phyloP scores from a whole-genome alignment of 2,113 vertebrate genomes.

The Pomatorhinus ruficollis region DNA sequence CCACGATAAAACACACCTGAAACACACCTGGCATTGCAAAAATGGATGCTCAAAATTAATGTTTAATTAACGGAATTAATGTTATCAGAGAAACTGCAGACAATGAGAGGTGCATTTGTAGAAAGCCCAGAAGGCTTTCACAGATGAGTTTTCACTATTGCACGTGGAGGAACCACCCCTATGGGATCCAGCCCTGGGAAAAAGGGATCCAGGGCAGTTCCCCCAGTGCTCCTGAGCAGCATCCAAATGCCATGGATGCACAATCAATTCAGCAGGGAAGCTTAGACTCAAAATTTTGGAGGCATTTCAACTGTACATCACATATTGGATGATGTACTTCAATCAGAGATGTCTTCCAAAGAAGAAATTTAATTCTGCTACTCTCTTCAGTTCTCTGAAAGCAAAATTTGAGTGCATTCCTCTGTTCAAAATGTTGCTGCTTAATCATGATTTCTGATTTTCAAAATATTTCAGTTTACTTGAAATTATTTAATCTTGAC shows the following conservation, averaged over 20 bases:
- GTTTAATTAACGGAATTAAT: no score
- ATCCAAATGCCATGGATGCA: background rate
- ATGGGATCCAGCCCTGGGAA: background rate
- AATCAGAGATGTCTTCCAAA: background rate
- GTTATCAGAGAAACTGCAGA: background rate
- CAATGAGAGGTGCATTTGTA: background rate
- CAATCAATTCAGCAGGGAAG: background rate
- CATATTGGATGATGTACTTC: background rate
- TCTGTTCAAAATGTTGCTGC: background rate
- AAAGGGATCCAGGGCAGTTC: background rate
- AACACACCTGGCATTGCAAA: background rate
- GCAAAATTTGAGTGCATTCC: background rate
- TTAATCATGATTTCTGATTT: background rate
- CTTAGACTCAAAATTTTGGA: background rate
- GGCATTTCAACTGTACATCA: background rate
- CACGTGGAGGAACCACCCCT: accelerated
- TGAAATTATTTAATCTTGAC: background rate
- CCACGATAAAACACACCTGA: background rate
- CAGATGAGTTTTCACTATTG: background rate
- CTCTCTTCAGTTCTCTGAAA: background rate
- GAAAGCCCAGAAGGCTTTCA: background rate
- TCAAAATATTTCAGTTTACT: background rate
- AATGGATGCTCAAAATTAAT: background rate
- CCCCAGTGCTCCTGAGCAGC: background rate
- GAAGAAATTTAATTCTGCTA: background rate